Base-by-base conservation (phyloP, 2,113 vertebrate genomes). In the Psephotus haematonotus region DNA sequence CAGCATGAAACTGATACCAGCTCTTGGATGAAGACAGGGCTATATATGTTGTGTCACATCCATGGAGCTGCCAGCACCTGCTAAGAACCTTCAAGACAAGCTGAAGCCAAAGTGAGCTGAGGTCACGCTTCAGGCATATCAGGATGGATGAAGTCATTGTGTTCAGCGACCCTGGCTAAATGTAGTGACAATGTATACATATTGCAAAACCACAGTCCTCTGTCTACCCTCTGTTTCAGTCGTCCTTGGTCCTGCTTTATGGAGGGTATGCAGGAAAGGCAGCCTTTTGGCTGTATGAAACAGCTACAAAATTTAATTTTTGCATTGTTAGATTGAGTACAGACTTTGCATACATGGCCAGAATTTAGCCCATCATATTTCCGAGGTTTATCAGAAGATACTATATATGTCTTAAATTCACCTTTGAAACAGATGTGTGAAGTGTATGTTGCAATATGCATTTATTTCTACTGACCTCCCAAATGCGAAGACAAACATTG, bases 31-130 rank as follows among this genome's bases (percentile, higher is more conserved):
- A 86, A 86, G 94, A 86, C 44, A 91, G 80, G 86, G 82, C 95
- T 94, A 94, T 96, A 96, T 92, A 96, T 90, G 86, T 93, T 97
- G 88, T 96, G 94, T 96, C 94, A 93, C 93, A 96, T 89, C 93
- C 88, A 90, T 13, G 0, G 86, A 91, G 88, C 95, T 93, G 93
- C 95, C 91, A 95, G 91, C 96, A 96, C 94, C 96, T 96, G 95
- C 88, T 94, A 96, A 94, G 95, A 96, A 84, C 93, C 95, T 94
- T 95, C 96, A 97, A 88, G 86, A 86, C 55, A 50, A 92, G 59
- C 55, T 84, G 93, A 93, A 95, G 88, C 90, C 93, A 88, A 93
- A 93, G 94, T 90, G 95, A 96, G 85, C 82, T 96, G 90, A 95
- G 93, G 92, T 93, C 93, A 94, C 22, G 20, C 92, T 92, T 93